These are phyloP conservation scores for Luscinia luscinia DNA, from an alignment of 2,797 vertebrate genomes.

Conservation along the genomic window DNA sequence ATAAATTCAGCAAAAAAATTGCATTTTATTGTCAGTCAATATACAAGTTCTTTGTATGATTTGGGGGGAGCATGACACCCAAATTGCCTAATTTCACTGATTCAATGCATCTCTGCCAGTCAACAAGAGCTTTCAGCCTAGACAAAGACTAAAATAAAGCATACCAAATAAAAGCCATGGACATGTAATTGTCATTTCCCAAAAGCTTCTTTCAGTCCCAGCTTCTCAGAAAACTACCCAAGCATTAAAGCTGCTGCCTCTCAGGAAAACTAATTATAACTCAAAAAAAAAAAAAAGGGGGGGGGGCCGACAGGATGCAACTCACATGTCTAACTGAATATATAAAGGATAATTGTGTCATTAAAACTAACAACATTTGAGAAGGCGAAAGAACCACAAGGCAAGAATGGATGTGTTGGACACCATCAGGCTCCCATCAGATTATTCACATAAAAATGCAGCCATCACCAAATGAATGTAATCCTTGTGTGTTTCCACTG, in stretches of 20 bases:
- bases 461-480: constrained; percentile 14
- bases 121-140: constrained; percentile 22
- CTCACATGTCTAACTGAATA: constrained; percentile 27
- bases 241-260: constrained; percentile 49
- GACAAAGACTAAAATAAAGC: constrained; percentile 52
- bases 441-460: constrained; percentile 32
- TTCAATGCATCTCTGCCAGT: constrained; percentile 18
- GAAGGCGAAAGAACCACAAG: constrained; percentile 13
- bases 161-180: constrained; percentile 43
- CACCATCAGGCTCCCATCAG: constrained; percentile 49
- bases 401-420: constrained; percentile 24
- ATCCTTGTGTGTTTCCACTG: constrained; percentile 35
- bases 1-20: neutral
- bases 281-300: neutral
- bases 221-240: constrained; percentile 61
- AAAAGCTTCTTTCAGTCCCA: constrained; percentile 43
- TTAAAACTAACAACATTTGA: constrained; percentile 47
- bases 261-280: constrained; percentile 51
- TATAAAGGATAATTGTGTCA: constrained; percentile 51
- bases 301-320: rapidly evolving
- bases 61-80: neutral
- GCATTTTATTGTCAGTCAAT: neutral
- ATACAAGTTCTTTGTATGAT: neutral
- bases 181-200: constrained; percentile 45
- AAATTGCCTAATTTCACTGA: constrained; percentile 29